phyloP scores from a whole-genome alignment of 2,888 invertebrate species.

The Scrobipalpa atriplicella region DNA sequence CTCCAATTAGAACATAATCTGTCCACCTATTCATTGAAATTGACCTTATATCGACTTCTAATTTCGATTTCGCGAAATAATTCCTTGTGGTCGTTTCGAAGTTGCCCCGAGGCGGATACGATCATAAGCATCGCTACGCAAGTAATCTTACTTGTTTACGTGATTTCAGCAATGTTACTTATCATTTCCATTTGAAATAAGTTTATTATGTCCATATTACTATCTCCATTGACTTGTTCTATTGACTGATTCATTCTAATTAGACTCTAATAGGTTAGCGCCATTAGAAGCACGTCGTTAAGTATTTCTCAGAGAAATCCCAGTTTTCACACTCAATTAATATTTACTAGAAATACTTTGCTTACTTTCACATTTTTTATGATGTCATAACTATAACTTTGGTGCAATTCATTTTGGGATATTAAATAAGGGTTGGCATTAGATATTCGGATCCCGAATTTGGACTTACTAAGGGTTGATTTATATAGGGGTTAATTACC shows the following conservation, averaged over 20 bases:
- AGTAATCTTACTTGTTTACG: conserved; percentile 2
- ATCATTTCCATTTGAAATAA: not conserved
- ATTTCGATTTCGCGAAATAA: not conserved
- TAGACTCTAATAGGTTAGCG: conserved; percentile 24
- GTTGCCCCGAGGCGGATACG: conserved; percentile 16
- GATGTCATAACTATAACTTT: not conserved
- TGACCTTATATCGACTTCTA: not conserved
- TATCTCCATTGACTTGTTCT: not conserved
- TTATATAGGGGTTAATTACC: no score
- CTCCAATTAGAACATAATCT: conserved; percentile 28
- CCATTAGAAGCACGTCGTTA: conserved; percentile 8
- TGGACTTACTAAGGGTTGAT: no score
- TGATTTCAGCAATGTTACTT: no score
- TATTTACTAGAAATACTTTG: not conserved
- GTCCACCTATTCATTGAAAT: not conserved
- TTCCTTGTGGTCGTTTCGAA: not conserved
- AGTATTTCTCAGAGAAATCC: not conserved
- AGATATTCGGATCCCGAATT: no score
- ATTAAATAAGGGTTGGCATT: no score
- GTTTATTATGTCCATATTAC: not conserved
- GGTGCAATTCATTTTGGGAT: not conserved
- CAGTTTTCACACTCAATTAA: not conserved
- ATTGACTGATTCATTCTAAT: conserved; percentile 16
- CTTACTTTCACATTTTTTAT: conserved; percentile 8
- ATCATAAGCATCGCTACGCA: not conserved